Percentiles rank a stretch among this genome's conserved stretches.
phyloP scores from a whole-genome alignment of 2,113 vertebrate genomes.

The Peromyscus leucopus region DNA sequence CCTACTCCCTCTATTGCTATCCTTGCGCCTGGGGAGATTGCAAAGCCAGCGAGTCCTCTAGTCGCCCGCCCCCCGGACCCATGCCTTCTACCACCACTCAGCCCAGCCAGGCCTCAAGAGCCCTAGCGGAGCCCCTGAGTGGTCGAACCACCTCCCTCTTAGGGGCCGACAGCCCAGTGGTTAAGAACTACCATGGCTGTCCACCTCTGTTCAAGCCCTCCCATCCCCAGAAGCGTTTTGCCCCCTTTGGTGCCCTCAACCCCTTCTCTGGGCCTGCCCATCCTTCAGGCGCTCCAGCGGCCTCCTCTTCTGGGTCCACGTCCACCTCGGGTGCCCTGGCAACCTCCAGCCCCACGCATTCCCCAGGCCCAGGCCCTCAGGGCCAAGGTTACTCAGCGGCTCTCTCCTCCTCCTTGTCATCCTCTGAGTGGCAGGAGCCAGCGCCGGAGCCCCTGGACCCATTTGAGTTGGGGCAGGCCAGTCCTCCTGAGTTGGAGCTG shows the following conservation, averaged over 20 bases:
- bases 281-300: conserved; percentile 73
- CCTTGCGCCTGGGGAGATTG: conserved; percentile 97
- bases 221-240: conserved; percentile 93
- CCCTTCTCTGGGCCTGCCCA: conserved; percentile 91
- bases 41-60: conserved; percentile 90
- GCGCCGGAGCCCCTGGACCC: conserved; percentile 81
- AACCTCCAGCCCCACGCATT: conserved; percentile 82
- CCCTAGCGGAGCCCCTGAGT: conserved; percentile 82
- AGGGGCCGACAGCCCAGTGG: conserved; percentile 83
- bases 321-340: conserved; percentile 81
- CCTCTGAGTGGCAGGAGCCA: conserved; percentile 88
- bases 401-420: conserved; percentile 79
- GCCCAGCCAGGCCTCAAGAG: conserved; percentile 89
- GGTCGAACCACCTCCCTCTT: conserved; percentile 83
- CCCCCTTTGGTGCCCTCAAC: conserved; percentile 95
- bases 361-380: conserved; percentile 80
- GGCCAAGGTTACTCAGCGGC: conserved; percentile 79
- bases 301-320: conserved; percentile 69
- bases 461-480: conserved; percentile 81
- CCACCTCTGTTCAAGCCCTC: conserved; percentile 90
- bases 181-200: conserved; percentile 90
- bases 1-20: conserved; percentile 96
- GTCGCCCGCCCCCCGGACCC: conserved; percentile 77
- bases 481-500: conserved; percentile 85
- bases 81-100: conserved; percentile 84